Conservation (phyloP, 2,888 invertebrate genomes). For the Agonopterix subpropinquella region DNA sequence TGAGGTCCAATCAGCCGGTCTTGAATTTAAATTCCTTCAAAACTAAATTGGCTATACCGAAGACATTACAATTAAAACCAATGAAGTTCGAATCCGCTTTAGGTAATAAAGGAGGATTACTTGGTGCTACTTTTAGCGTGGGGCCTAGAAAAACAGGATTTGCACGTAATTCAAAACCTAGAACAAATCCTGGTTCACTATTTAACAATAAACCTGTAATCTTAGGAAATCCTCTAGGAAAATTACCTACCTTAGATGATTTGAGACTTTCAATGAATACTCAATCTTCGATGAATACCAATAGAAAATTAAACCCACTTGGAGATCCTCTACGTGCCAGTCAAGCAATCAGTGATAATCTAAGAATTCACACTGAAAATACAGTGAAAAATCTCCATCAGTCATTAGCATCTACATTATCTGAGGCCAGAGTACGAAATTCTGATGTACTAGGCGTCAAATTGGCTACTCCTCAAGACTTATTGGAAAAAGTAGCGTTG, state of each 20-base stretch:
- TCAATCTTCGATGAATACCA: conserved; percentile 20
- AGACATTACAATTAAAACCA: conserved; percentile 33
- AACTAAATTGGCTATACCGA: conserved; percentile 35
- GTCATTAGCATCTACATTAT: conserved; percentile 30
- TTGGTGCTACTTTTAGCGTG: conserved; percentile 26
- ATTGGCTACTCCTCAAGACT: conserved; percentile 28
- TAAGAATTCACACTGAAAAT: conserved; percentile 34
- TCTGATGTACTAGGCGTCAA: conserved; percentile 15
- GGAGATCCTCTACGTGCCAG: conserved; percentile 16
- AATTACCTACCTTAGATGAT: conserved; percentile 25
- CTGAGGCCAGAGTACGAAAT: conserved; percentile 14
- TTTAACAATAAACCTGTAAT: conserved; percentile 10
- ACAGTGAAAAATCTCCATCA: conserved; percentile 36
- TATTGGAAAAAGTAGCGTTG: conserved; percentile 35
- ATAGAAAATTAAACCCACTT: conserved; percentile 3
- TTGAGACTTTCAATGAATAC: conserved; percentile 19
- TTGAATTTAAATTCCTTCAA: conserved; percentile 34
- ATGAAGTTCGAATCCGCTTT: conserved; percentile 32
- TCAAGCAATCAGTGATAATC: conserved; percentile 18
- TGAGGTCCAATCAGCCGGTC: conserved; percentile 19
- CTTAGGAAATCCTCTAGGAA: conserved; percentile 15
- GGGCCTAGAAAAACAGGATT: conserved; percentile 16
- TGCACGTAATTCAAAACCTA: conserved; percentile 11
- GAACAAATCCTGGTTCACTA: conserved; percentile 3
- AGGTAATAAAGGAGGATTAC: conserved; percentile 21